Evolutionary conservation across 2,797 vertebrate species (phyloP).

Genomic region (Cephalopachus bancanus): DNA sequence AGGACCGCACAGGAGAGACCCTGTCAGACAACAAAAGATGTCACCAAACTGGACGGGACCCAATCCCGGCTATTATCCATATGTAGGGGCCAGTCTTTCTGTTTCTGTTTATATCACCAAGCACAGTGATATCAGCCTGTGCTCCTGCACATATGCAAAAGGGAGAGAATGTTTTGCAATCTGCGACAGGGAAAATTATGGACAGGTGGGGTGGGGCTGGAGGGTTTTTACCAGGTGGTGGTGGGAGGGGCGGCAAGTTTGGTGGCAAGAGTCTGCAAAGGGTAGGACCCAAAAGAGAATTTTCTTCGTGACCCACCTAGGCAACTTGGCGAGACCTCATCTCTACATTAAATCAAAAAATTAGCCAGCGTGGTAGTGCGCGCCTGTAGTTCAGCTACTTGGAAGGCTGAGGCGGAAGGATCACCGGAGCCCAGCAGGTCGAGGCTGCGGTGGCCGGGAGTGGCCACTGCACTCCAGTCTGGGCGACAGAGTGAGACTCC

Average conservation of each 20-base stretch:
- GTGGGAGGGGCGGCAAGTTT: neutral
- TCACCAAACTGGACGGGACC: neutral
- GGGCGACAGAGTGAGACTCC: too few relatives aligned
- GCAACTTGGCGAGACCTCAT: too few relatives aligned
- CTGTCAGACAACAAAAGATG: neutral
- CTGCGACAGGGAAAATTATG: neutral
- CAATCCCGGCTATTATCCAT: neutral
- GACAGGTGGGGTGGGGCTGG: neutral
- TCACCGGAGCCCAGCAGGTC: too few relatives aligned
- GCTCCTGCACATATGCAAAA: neutral
- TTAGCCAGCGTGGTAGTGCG: too few relatives aligned
- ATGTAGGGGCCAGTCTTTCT: neutral
- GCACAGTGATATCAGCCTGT: neutral
- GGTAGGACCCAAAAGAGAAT: neutral
- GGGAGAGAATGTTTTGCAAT: slow-evolving; percentile 3
- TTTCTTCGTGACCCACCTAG: neutral
- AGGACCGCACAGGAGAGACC: neutral
- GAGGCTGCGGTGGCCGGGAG: too few relatives aligned
- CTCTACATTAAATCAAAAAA: too few relatives aligned
- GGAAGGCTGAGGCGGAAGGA: too few relatives aligned
- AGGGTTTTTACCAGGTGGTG: neutral
- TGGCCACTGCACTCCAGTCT: too few relatives aligned
- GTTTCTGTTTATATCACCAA: neutral
- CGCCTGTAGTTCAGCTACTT: too few relatives aligned
- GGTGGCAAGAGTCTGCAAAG: neutral